Percentiles rank a stretch among this genome's conserved stretches.
phyloP scores from a whole-genome alignment of 2,888 invertebrate species.

The Cryptocephalus moraei region DNA sequence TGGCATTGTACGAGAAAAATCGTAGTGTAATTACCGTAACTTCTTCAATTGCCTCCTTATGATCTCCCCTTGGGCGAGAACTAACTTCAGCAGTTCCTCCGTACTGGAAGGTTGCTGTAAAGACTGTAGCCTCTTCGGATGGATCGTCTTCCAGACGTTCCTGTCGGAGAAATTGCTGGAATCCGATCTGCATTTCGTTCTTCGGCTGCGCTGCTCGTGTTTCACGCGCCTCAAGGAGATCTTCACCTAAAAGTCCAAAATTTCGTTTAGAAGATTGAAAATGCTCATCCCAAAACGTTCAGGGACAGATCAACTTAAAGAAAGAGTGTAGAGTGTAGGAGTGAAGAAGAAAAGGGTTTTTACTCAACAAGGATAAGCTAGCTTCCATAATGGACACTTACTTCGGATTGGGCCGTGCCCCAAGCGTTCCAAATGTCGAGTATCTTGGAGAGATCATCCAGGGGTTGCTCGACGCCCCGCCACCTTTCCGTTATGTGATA shows the following conservation, averaged over 20 bases:
- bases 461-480: conserved; percentile 65
- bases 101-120: conserved; percentile 38
- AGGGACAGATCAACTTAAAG: too few relatives aligned
- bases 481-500: conserved; percentile 70
- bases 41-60: conserved; percentile 41
- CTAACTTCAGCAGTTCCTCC: conserved; percentile 44
- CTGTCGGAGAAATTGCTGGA: conserved; percentile 32
- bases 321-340: too few relatives aligned
- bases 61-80: conserved; percentile 50
- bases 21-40: conserved; percentile 26
- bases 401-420: conserved; percentile 61
- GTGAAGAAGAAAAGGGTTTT: too few relatives aligned
- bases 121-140: conserved; percentile 37
- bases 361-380: too few relatives aligned
- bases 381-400: conserved; percentile 25
- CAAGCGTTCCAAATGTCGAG: conserved; percentile 72
- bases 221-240: conserved; percentile 36
- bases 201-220: conserved; percentile 28
- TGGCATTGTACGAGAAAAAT: background rate
- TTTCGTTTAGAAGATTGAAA: background rate
- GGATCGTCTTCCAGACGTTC: conserved; percentile 36
- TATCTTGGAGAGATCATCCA: conserved; percentile 61
- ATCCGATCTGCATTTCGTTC: conserved; percentile 32
- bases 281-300: too few relatives aligned
- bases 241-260: conserved; percentile 30